Base-by-base conservation (phyloP, 2,797 vertebrate species). In the Epinephelus malabaricus region DNA sequence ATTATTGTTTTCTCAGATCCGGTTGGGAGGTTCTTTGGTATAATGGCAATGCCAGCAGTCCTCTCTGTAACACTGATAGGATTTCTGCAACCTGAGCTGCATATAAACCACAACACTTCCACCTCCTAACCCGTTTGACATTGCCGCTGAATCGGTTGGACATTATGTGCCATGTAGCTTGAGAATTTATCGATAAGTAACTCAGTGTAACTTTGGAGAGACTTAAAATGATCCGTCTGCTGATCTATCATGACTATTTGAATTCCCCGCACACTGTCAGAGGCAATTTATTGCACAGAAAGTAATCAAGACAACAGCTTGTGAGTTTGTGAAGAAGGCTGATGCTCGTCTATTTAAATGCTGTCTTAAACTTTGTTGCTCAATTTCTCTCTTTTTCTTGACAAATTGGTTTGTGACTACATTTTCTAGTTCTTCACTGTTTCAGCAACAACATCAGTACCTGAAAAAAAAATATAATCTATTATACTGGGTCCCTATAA, bases 271-370 rank as follows among this genome's bases (percentile, higher is more conserved):
- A 4, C 17, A 14, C 12, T 27, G 47, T 70, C 64, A 50, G n/a
- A 56, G n/a, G 25, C 10, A 53, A 40, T 72, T 53, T 27, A 53
- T 40, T 40, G 55, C 65, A 73, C 17, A 46, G 30, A 60, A 76
- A 18, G 23, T 49, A 40, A 69, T 2, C 13, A 4, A 77, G 53
- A 81, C 65, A 56, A 55, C 54, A 74, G 54, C 46, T 49, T 54
- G 46, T 23, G 11, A 34, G 30, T 60, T 45, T 63, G 6, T 23
- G 13, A 1, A 17, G 7, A 19, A 59, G 30, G 17, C 27, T 59
- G 38, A 27, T 68, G 27, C 15, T 8, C 64, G 19, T 21, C 50
- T 62, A 34, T 66, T 43, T 66, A 34, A 5, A 46, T 49, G 25
- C 50, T 61, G 4, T 2, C 64, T 38, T 64, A 40, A 38, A 27